These are phyloP conservation scores for Arion vulgaris DNA, from an alignment of 1,140 invertebrate genomes.

Conservation along the genomic window DNA sequence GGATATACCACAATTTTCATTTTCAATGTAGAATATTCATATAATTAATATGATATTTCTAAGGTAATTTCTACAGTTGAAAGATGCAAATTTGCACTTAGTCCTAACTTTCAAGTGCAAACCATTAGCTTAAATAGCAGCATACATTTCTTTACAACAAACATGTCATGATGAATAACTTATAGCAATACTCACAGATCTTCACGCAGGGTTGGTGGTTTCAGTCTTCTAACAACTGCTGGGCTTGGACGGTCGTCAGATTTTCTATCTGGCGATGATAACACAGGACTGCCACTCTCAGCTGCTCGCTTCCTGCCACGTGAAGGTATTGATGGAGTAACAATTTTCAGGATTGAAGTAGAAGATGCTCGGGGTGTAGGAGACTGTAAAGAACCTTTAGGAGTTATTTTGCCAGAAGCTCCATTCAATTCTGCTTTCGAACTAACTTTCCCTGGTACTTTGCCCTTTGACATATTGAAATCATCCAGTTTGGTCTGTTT, in stretches of 20 bases:
- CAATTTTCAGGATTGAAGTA: neutral
- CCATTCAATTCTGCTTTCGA: constrained; percentile 23
- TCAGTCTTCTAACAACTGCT: constrained; percentile 33
- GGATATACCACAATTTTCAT: too few species aligned
- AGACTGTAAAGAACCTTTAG: constrained; percentile 10
- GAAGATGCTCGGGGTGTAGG: neutral
- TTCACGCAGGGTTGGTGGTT: constrained; percentile 34
- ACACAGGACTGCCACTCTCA: constrained; percentile 1
- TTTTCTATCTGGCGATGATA: neutral
- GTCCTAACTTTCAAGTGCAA: too few species aligned
- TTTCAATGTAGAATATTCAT: too few species aligned
- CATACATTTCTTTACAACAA: too few species aligned
- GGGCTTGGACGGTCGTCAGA: constrained; percentile 27
- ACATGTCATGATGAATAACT: neutral
- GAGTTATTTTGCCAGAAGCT: constrained; percentile 25
- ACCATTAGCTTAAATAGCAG: too few species aligned
- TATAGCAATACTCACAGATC: constrained; percentile 25
- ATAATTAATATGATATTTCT: too few species aligned
- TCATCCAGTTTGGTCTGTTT: constrained; percentile 54
- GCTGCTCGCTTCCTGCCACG: constrained; percentile 1
- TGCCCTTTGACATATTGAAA: constrained; percentile 38
- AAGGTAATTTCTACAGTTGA: too few species aligned
- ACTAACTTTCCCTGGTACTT: constrained; percentile 24
- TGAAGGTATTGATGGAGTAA: neutral
- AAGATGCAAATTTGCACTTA: too few species aligned